A percentile compares a stretch with the other conserved stretches of the same genome.
Conservation (phyloP, 2,888 invertebrate genomes). For the Metellina segmentata region DNA sequence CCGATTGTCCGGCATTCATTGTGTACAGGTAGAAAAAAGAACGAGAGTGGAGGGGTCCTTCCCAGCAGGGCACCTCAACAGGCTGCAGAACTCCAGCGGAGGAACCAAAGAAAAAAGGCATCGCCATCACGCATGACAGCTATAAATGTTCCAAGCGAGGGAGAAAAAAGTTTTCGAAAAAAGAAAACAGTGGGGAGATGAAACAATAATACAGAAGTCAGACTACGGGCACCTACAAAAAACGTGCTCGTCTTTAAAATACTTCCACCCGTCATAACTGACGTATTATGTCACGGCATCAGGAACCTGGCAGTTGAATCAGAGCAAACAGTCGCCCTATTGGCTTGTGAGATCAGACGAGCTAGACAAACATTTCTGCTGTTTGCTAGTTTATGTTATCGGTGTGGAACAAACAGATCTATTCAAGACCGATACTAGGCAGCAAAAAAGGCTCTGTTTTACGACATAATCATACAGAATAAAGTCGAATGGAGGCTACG, state of each 20-base stretch:
- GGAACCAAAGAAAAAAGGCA: constrained; percentile 57
- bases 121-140: constrained; percentile 72
- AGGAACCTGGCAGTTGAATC: constrained; percentile 51
- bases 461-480: constrained; percentile 40
- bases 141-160: constrained; percentile 60
- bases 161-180: constrained; percentile 5
- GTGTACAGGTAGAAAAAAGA: constrained; percentile 51
- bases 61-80: constrained; percentile 24
- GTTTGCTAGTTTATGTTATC: constrained; percentile 75
- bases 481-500: constrained; percentile 13
- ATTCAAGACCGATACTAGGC: constrained; percentile 37
- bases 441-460: constrained; percentile 56
- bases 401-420: constrained; percentile 73
- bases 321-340: constrained; percentile 71
- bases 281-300: constrained; percentile 57
- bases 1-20: constrained; percentile 63
- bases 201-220: constrained; percentile 76
- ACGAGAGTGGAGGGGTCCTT: constrained; percentile 29
- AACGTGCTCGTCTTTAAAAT: constrained; percentile 50
- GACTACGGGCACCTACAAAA: constrained; percentile 22
- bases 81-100: background rate
- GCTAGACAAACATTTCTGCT: constrained; percentile 71
- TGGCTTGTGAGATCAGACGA: constrained; percentile 69
- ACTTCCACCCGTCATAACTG: constrained; percentile 53
- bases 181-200: constrained; percentile 41